Evolutionary conservation across 2,888 invertebrate species (phyloP).

Genomic region (Unio delphinus): DNA sequence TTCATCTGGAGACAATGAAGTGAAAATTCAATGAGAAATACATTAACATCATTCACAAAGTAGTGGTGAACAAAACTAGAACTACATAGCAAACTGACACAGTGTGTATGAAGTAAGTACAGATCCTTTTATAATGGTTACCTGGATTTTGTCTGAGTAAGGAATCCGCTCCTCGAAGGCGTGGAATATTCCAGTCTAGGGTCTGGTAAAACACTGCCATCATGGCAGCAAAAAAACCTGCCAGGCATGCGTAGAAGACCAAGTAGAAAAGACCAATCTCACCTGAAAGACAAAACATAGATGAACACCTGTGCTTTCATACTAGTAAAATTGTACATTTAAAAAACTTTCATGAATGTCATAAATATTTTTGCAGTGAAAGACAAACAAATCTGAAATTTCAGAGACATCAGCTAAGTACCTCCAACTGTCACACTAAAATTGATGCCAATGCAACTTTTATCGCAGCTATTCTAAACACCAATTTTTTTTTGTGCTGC

Average conservation of each 20-base stretch:
- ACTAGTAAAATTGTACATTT: not conserved
- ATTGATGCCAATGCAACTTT: too few relatives aligned
- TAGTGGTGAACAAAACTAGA: too few relatives aligned
- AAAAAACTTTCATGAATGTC: not conserved
- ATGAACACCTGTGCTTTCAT: not conserved
- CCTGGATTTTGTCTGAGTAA: slow-evolving; percentile 83
- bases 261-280: slow-evolving; percentile 97
- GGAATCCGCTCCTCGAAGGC: slow-evolving; percentile 56
- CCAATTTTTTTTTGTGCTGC: too few relatives aligned
- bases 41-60: too few relatives aligned
- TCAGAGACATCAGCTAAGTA: too few relatives aligned
- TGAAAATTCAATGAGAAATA: too few relatives aligned
- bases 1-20: too few relatives aligned
- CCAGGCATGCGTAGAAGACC: slow-evolving; percentile 92
- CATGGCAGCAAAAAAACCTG: slow-evolving; percentile 95
- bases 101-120: too few relatives aligned
- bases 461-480: too few relatives aligned
- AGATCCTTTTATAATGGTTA: slow-evolving; percentile 68
- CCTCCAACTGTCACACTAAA: too few relatives aligned
- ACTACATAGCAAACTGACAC: too few relatives aligned
- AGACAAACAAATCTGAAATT: too few relatives aligned
- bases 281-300: slow-evolving; percentile 66
- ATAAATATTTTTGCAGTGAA: not conserved
- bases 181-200: slow-evolving; percentile 59
- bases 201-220: slow-evolving; percentile 84